These are phyloP conservation scores for Leucophenga varia DNA, from an alignment of 1,140 invertebrate species.

Conservation along the genomic window DNA sequence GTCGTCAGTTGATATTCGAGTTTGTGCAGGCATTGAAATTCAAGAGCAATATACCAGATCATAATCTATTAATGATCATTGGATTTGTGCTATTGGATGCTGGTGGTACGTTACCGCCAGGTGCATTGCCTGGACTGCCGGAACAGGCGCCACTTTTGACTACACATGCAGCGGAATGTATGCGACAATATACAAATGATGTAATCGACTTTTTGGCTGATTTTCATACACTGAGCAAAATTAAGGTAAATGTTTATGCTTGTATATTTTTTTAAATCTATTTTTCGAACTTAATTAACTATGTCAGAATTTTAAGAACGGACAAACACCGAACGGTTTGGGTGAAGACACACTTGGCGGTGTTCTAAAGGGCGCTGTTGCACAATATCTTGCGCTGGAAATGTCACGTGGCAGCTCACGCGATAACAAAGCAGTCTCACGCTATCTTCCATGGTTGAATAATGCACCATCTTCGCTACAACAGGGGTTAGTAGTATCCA, in stretches of 20 bases:
- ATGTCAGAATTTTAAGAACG: conserved; percentile 77
- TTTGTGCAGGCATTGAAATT: conserved; percentile 94
- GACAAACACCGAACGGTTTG: conserved; percentile 70
- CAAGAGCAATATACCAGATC: conserved; percentile 89
- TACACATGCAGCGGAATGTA: conserved; percentile 89
- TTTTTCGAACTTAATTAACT: conserved; percentile 1
- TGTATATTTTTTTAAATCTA: neutral
- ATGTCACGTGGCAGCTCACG: conserved; percentile 83
- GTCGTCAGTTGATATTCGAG: conserved; percentile 88
- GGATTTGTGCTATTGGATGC: conserved; percentile 78
- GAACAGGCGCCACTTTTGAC: conserved; percentile 65
- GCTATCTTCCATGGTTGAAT: conserved; percentile 92
- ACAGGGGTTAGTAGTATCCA: conserved; percentile 63
- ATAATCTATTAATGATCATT: conserved; percentile 89
- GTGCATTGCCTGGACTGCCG: conserved; percentile 51
- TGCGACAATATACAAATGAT: conserved; percentile 89
- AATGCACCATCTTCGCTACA: conserved; percentile 80
- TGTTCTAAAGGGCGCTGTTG: conserved; percentile 90
- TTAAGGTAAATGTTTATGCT: conserved; percentile 73
- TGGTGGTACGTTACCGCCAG: conserved; percentile 66
- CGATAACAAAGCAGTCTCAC: conserved; percentile 79
- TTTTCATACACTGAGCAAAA: conserved; percentile 93
- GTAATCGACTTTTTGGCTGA: conserved; percentile 94
- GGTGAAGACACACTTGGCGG: conserved; percentile 96
- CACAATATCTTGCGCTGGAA: conserved; percentile 93